phyloP scores from a whole-genome alignment of 2,888 invertebrate species.

The Leptopilina myrica region DNA sequence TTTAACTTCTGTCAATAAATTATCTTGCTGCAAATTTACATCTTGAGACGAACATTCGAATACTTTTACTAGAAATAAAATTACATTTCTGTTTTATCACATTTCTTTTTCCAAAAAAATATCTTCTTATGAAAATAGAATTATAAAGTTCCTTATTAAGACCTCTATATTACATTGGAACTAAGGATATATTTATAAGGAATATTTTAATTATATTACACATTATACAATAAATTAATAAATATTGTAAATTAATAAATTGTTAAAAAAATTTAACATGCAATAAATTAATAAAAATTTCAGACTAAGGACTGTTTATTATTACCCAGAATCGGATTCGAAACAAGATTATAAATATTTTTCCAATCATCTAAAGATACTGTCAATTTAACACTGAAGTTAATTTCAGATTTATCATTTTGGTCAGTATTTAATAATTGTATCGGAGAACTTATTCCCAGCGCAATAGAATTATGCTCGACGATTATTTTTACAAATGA shows the following conservation, averaged over 20 bases:
- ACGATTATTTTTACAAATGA: constrained; percentile 55
- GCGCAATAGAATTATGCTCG: constrained; percentile 57
- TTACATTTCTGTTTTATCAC: background rate
- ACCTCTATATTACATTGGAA: too few relatives aligned
- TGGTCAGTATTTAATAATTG: constrained; percentile 48
- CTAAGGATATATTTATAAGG: too few relatives aligned
- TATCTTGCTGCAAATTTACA: background rate
- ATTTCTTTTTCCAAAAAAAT: background rate
- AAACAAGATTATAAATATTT: constrained; percentile 56
- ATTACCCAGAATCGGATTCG: constrained; percentile 64
- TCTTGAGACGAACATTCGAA: background rate
- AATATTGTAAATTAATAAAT: too few relatives aligned
- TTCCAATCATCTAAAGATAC: constrained; percentile 47
- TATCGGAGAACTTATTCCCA: constrained; percentile 61
- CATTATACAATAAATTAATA: background rate
- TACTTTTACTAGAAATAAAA: background rate
- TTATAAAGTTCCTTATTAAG: too few relatives aligned
- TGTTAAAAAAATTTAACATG: too few relatives aligned
- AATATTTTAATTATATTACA: background rate
- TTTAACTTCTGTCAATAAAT: background rate
- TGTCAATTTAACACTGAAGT: constrained; percentile 56
- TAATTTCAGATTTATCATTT: constrained; percentile 49
- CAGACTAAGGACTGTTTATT: too few relatives aligned
- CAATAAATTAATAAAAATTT: too few relatives aligned
- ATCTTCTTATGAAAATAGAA: background rate